Conservation (phyloP, 2,888 invertebrate species). For the Ptilodon capucinus region DNA sequence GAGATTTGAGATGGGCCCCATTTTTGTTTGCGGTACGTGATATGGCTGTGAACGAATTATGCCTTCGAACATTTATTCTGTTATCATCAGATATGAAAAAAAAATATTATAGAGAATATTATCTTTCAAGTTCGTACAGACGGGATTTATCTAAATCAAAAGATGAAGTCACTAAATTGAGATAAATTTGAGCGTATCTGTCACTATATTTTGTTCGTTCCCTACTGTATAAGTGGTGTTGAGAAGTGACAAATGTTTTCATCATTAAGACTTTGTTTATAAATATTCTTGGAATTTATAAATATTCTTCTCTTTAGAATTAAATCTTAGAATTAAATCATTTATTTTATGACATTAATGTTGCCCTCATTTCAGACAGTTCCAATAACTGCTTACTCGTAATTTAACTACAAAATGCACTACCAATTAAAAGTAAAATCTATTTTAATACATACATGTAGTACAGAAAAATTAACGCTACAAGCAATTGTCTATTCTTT, state of each 20-base stretch:
- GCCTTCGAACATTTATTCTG: slow-evolving; percentile 12
- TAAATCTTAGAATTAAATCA: too few species aligned
- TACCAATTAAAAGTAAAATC: too few species aligned
- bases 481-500: too few species aligned
- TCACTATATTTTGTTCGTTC: slow-evolving; percentile 46
- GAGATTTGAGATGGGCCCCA: slow-evolving; percentile 25
- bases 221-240: slow-evolving; percentile 21
- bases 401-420: too few species aligned
- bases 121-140: slow-evolving; percentile 27
- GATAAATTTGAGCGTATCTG: slow-evolving; percentile 57
- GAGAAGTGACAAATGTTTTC: slow-evolving; percentile 33
- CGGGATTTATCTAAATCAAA: slow-evolving; percentile 60
- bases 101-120: slow-evolving; percentile 36
- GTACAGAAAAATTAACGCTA: too few species aligned
- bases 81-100: slow-evolving; percentile 19
- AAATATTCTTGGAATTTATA: slow-evolving; percentile 37
- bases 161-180: slow-evolving; percentile 53
- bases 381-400: too few species aligned
- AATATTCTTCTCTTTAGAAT: background rate
- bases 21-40: slow-evolving; percentile 31
- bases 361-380: too few species aligned
- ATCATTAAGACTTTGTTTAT: slow-evolving; percentile 50
- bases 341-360: too few species aligned
- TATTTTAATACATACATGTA: too few species aligned
- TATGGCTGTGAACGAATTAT: slow-evolving; percentile 14